phyloP scores from a whole-genome alignment of 2,888 invertebrate genomes.

The Leucozona laternaria region DNA sequence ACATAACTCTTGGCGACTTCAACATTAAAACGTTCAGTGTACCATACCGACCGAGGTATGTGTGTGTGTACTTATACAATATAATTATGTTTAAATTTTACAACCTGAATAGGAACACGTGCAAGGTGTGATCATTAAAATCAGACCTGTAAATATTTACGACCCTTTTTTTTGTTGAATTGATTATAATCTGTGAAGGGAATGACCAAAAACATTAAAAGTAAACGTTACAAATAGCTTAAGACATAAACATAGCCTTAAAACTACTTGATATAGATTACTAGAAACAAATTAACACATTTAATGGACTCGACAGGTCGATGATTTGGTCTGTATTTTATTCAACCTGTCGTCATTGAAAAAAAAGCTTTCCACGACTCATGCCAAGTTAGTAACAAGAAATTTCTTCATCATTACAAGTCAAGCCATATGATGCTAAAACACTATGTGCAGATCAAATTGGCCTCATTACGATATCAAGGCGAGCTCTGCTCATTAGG shows the following conservation, averaged over 20 bases:
- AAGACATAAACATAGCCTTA: neutral
- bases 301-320: too few relatives aligned
- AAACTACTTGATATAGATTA: neutral
- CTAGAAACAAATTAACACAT: too few relatives aligned
- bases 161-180: neutral
- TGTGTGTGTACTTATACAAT: neutral
- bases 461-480: too few relatives aligned
- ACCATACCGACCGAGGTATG: too few relatives aligned
- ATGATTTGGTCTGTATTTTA: too few relatives aligned
- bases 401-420: too few relatives aligned
- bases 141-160: conserved; percentile 1
- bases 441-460: too few relatives aligned
- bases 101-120: neutral
- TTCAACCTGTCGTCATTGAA: too few relatives aligned
- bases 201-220: neutral
- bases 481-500: too few relatives aligned
- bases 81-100: neutral
- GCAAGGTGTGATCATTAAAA: neutral
- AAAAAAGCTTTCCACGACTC: too few relatives aligned
- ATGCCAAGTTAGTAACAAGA: too few relatives aligned
- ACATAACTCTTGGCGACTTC: neutral
- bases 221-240: neutral
- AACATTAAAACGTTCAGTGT: neutral
- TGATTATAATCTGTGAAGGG: neutral
- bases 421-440: too few relatives aligned